Evolutionary conservation across 1,140 invertebrate genomes (phyloP), one percentile per base, ranked within the genome.

Genomic region (Rhopalosiphum maidis): DNA sequence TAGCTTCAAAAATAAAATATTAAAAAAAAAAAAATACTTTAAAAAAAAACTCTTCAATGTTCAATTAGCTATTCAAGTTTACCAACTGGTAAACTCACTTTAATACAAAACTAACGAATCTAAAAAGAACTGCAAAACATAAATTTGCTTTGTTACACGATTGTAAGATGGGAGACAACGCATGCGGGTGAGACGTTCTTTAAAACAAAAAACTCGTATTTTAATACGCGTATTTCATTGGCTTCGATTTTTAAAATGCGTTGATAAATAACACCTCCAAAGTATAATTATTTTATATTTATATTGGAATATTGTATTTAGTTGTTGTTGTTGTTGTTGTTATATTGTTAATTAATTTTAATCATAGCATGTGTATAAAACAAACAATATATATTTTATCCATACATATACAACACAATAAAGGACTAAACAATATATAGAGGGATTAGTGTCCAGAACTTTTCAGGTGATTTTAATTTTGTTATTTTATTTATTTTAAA

Each of bases 401-500:
- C 30, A 18, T 86, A 25, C 21, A 7, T 3, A 4, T 68, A 30
- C 8, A 86, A 43, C 15, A 51, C 41, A 5, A 88, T 22, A n/a
- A 30, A n/a, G 11, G 6, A 21, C 2, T 18, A 9, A 48, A 35
- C 35, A 35, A n/a, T 35, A 1, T 89, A 37, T 54, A 35, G 15
- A 9, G 21, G 15, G 30, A n/a, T 90, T 25, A 51, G 46, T 51
- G 35, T 90, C 25, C 51, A 41, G 41, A 23, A 11, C 9, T 9
- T 55, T 41, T 35, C 35, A 55, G 22, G 35, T 90, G 35, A 90
- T 90, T 60, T 55, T 90, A 41, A 41, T 51, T 90, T 55, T 41
- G 41, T 41, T 41, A 41, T 41, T 22, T 9, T 90, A 55, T 90
- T 90, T 90, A 41, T 85, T 77, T 91, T 82, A 85, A 83, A 21